A percentile compares a stretch with the other conserved stretches of the same genome.
Conservation (phyloP, 2,888 invertebrate species). For the Sisyra nigra region DNA sequence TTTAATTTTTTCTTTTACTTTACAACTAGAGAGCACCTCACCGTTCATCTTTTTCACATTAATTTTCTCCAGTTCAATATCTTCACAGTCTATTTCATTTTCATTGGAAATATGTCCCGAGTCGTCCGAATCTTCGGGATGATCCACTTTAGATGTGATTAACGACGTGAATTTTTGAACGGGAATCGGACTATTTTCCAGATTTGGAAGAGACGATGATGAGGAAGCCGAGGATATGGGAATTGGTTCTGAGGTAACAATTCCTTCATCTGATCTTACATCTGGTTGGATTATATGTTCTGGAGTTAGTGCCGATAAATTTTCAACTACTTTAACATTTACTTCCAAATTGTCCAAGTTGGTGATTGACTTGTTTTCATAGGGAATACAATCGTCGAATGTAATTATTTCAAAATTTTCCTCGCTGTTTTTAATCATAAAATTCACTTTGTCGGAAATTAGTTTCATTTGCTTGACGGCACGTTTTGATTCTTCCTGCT, state of each 20-base stretch:
- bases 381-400: neutral
- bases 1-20: too few relatives aligned
- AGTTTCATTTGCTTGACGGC: neutral
- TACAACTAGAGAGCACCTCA: neutral
- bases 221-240: neutral
- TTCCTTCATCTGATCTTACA: neutral
- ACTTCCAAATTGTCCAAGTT: neutral
- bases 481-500: conserved; percentile 3
- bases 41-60: neutral
- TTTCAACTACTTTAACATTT: neutral
- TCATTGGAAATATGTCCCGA: conserved; percentile 70
- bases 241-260: neutral
- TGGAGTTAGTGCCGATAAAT: neutral
- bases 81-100: conserved; percentile 30
- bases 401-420: conserved; percentile 2
- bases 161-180: conserved; percentile 36
- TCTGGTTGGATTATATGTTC: conserved; percentile 2
- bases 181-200: neutral
- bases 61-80: conserved; percentile 7
- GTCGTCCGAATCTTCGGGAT: conserved; percentile 42
- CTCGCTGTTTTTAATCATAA: neutral
- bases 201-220: neutral
- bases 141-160: conserved; percentile 50
- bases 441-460: neutral
- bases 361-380: neutral